Evolutionary conservation across 2,888 invertebrate genomes (phyloP), one percentile per base, ranked within the genome.

Genomic region (Agrilus mali): DNA sequence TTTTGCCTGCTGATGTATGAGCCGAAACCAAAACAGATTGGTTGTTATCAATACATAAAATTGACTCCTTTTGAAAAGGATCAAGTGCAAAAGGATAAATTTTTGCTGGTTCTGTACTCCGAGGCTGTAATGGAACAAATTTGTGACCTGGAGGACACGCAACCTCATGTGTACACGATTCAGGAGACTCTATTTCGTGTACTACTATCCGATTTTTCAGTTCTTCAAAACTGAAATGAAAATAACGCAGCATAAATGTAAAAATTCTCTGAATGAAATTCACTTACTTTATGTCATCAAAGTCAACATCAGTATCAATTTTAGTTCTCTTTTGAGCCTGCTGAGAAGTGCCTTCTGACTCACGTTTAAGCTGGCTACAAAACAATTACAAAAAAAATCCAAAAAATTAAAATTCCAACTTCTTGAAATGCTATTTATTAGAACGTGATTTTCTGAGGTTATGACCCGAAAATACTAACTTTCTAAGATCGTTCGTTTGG

Each of bases 1-100:
- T 99, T 77, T 99, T 98, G 41, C 98, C 98, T 37, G 98, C 97
- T 4, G 97, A 98, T 1, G 98, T 99, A 63, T 99, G 98, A 7
- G 98, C 98, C 2, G 98, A 97, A 1, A 99, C 97, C 36, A 99
- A 73, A 5, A 99, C 98, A 8, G 96, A 96, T 62, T 98, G 96
- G 60, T 90, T 83, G 66, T 98, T 98, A 61, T 98, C 96, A 55
- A 99, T 85, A 63, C 98, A 99, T 40, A 87, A 67, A 50, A 97
- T 86, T 1, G 97, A 95, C 67, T 96, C 93, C 57, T 89, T 92
- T 64, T 99, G 98, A 67, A 99, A 99, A 0, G 96, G 87, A 78
- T 99, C 98, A 46, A 99, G 71, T 43, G 86, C 82, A 60, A 99
- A 99, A 47, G 85, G 82, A 64, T 96, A 99, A 47, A 85, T 85